Percentiles rank a stretch among this genome's conserved stretches.
Evolutionary conservation across 1,140 invertebrate species (phyloP).

Genomic region (Drosophila rufa): DNA sequence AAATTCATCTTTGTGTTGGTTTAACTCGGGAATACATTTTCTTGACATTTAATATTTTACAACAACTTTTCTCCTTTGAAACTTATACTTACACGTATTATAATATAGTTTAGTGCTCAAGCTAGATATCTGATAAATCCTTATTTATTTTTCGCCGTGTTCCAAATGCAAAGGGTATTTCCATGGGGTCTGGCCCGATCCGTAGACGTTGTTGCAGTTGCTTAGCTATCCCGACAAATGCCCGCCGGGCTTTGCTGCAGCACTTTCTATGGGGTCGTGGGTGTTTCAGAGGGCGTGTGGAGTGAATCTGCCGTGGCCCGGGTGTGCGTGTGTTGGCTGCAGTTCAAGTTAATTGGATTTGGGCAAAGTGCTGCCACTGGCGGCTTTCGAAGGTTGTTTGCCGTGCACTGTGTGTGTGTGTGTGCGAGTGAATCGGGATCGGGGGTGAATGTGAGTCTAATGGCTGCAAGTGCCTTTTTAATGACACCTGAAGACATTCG

Average conservation of each 20-base stretch:
- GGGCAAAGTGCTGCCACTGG: slow-evolving; percentile 69
- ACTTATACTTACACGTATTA: too few species aligned
- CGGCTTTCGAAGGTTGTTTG: slow-evolving; percentile 61
- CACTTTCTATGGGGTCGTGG: slow-evolving; percentile 29
- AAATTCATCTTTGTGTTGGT: too few species aligned
- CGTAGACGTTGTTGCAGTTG: slow-evolving; percentile 38
- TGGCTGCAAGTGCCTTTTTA: slow-evolving; percentile 58
- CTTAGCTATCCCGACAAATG: slow-evolving; percentile 55
- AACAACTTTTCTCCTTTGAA: not conserved
- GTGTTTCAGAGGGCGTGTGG: slow-evolving; percentile 9
- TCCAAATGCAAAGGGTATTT: slow-evolving; percentile 25
- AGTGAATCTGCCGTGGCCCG: not conserved
- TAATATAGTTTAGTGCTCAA: too few species aligned
- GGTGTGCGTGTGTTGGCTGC: slow-evolving; percentile 49
- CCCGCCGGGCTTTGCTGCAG: slow-evolving; percentile 41
- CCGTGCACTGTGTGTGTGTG: slow-evolving; percentile 9
- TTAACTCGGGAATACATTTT: too few species aligned
- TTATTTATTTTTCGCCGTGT: not conserved
- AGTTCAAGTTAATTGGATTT: slow-evolving; percentile 82
- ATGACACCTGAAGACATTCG: slow-evolving; percentile 58
- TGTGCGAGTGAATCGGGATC: not conserved
- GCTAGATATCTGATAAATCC: too few species aligned
- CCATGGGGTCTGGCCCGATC: slow-evolving; percentile 31
- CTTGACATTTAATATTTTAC: too few species aligned
- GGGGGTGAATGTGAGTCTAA: slow-evolving; percentile 65